Evolutionary conservation across 2,888 invertebrate genomes (phyloP).

Genomic region (Lochmaea crataegi): DNA sequence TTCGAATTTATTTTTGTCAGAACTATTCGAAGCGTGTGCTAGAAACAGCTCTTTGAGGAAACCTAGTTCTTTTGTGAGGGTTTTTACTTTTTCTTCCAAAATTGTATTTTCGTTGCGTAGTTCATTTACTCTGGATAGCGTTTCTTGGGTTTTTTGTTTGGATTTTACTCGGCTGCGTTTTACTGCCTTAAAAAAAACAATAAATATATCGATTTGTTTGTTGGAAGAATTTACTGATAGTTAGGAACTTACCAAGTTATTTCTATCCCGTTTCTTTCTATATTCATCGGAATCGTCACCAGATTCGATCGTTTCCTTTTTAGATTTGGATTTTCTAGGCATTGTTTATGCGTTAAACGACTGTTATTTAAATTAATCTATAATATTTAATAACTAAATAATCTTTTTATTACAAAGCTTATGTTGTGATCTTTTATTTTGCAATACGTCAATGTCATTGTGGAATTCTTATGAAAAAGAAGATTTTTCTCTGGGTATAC

Average conservation of each 20-base stretch:
- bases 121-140: constrained; percentile 78
- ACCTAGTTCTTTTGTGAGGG: constrained; percentile 82
- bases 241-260: constrained; percentile 75
- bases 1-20: constrained; percentile 68
- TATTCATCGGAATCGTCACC: constrained; percentile 78
- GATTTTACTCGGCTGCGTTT: constrained; percentile 85
- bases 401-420: background rate
- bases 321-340: constrained; percentile 57
- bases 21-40: constrained; percentile 78
- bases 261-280: constrained; percentile 78
- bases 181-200: constrained; percentile 74
- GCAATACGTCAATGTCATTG: constrained; percentile 7
- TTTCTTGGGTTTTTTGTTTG: constrained; percentile 81
- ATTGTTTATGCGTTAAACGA: constrained; percentile 42
- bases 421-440: background rate
- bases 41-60: constrained; percentile 85
- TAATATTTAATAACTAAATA: background rate
- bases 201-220: background rate
- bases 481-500: background rate
- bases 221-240: background rate
- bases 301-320: constrained; percentile 69
- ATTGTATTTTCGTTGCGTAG: constrained; percentile 83
- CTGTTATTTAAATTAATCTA: background rate
- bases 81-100: constrained; percentile 83
- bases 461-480: background rate